Base-by-base conservation (phyloP, 1,140 invertebrate genomes). In the Choristoneura fumiferana region DNA sequence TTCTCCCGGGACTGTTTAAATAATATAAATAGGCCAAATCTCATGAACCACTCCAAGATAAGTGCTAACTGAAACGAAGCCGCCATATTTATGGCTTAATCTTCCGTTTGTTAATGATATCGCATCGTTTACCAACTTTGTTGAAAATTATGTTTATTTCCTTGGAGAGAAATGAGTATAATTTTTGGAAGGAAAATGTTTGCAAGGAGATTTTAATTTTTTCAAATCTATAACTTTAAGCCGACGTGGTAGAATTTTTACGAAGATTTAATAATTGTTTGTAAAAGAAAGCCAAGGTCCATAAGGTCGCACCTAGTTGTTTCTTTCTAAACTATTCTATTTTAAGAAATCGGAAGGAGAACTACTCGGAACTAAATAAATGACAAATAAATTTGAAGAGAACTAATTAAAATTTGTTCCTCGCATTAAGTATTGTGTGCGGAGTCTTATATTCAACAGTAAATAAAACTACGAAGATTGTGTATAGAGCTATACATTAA, bases 121-220 rank as follows among this genome's bases (percentile, higher is more conserved):
- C 70, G 65, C 64, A 69, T 69, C 67, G 63, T 59, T 57, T 62
- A 64, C 52, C 69, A 70, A 74, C 40, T 71, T 72, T 65, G 64
- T 60, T 69, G 43, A 61, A 76, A 72, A 71, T 59, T 45, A 58
- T 70, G 69, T 73, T 77, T 60, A 77, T 79, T 76, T 77, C 69
- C 65, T 57, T 53, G 34, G 59, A 56, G 60, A 67, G 45, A 56
- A 56, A 62, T 57, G 34, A 22, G 17, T 35, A 55, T 37, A 38
- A 17, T 54, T 10, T 37, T 49, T 49, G 45, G 8, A 13, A 52
- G 34, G 22, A 17, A 43, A 39, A 58, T 29, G 17, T 34, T 58
- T 43, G n/a, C 10, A n/a, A 15, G 43, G 43, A 49, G 18, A 49
- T 49, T 49, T 49, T 22, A 49, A 49, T 49, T 17, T 13, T 4